Evolutionary conservation across 1,140 invertebrate species (phyloP).

Genomic region (Drosophila pallidifrons): DNA sequence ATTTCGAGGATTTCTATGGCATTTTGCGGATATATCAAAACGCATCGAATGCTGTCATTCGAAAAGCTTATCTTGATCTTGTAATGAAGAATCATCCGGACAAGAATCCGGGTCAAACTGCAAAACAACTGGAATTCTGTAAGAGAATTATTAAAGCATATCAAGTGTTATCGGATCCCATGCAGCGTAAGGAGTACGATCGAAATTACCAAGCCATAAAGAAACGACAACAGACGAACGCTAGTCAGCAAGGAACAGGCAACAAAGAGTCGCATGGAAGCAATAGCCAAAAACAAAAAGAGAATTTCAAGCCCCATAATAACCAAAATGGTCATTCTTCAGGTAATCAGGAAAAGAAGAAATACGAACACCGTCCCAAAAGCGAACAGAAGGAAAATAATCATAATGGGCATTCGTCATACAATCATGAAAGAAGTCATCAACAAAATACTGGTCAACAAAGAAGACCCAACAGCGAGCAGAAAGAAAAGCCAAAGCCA

Average conservation of each 20-base stretch:
- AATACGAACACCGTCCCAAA: no score
- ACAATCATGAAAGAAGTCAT: no score
- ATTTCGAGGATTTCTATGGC: background rate
- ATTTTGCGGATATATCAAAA: conserved; percentile 9
- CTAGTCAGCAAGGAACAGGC: background rate
- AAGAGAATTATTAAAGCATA: background rate
- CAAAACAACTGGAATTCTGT: background rate
- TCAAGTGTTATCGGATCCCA: background rate
- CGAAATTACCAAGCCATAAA: background rate
- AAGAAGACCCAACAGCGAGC: no score
- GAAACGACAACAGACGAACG: background rate
- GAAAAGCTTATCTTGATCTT: background rate
- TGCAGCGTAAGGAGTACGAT: background rate
- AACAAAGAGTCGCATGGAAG: no score
- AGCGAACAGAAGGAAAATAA: no score
- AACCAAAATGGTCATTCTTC: no score
- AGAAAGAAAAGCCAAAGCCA: no score
- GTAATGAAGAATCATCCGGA: conserved; percentile 29
- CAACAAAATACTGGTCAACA: no score
- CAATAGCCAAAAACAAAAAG: no score
- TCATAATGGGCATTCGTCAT: no score
- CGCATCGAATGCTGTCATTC: conserved; percentile 3
- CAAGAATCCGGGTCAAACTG: conserved; percentile 15
- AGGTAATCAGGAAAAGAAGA: no score
- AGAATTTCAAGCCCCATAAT: no score